phyloP scores from a whole-genome alignment of 2,888 invertebrate species.

The Chrysina gloriosa region DNA sequence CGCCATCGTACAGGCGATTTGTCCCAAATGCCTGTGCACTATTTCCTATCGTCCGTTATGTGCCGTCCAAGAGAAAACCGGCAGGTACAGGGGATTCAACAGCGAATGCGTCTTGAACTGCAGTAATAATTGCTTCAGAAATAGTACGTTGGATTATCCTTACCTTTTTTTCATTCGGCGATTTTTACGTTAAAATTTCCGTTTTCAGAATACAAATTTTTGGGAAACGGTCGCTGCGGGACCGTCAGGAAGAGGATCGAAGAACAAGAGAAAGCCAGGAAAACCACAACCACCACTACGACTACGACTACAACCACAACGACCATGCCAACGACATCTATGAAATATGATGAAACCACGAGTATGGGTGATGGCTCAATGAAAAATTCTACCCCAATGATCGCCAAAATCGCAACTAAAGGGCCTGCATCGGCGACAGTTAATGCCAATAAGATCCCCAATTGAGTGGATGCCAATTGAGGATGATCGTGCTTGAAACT shows the following conservation, averaged over 20 bases:
- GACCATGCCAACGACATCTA: not conserved
- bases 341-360: not conserved
- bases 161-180: not conserved
- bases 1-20: not conserved
- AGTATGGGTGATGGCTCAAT: too few relatives aligned
- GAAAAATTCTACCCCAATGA: too few relatives aligned
- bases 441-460: too few relatives aligned
- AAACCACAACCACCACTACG: not conserved
- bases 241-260: not conserved
- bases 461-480: too few relatives aligned
- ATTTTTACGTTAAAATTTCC: not conserved
- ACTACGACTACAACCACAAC: not conserved
- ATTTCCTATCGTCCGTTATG: slow-evolving; percentile 18
- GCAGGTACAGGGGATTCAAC: slow-evolving; percentile 6
- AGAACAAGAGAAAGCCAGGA: not conserved
- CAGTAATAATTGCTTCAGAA: slow-evolving; percentile 10
- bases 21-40: slow-evolving; percentile 26
- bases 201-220: slow-evolving; percentile 24
- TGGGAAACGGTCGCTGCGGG: slow-evolving; percentile 16
- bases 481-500: too few relatives aligned
- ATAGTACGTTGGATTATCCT: slow-evolving; percentile 11
- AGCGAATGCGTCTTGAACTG: slow-evolving; percentile 29
- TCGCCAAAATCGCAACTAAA: too few relatives aligned
- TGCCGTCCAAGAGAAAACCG: not conserved
- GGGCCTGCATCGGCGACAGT: too few relatives aligned